Conservation (phyloP, 2,797 vertebrate genomes). For the Muraenolepis orangiensis region DNA sequence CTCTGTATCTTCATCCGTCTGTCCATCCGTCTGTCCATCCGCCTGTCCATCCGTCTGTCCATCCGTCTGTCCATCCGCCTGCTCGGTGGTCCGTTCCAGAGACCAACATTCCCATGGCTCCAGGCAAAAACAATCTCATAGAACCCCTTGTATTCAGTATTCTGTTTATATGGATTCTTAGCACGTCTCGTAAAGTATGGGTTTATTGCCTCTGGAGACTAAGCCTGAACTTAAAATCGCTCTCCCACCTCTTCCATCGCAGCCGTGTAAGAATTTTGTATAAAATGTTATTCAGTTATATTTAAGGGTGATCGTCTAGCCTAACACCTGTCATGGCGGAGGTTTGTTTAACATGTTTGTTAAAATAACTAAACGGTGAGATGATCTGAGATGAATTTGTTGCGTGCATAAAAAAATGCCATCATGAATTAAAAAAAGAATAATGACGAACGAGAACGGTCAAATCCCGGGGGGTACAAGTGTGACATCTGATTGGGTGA, state of each 20-base stretch:
- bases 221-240: not conserved
- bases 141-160: not conserved
- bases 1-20: not conserved
- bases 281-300: not conserved
- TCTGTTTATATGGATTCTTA: not conserved
- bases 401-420: not conserved
- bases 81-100: not conserved
- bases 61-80: not conserved
- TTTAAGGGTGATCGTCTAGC: not conserved
- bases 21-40: not conserved
- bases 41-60: not conserved
- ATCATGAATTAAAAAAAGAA: not conserved
- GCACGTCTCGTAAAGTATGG: not conserved
- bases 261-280: not conserved
- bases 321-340: not conserved
- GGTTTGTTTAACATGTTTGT: not conserved
- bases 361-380: not conserved
- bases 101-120: not conserved
- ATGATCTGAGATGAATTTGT: not conserved
- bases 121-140: not conserved
- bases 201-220: not conserved
- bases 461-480: not conserved
- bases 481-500: not conserved
- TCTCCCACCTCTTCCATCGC: not conserved
- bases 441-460: not conserved